Conservation (phyloP, 2,888 invertebrate species). For the Unio delphinus region DNA sequence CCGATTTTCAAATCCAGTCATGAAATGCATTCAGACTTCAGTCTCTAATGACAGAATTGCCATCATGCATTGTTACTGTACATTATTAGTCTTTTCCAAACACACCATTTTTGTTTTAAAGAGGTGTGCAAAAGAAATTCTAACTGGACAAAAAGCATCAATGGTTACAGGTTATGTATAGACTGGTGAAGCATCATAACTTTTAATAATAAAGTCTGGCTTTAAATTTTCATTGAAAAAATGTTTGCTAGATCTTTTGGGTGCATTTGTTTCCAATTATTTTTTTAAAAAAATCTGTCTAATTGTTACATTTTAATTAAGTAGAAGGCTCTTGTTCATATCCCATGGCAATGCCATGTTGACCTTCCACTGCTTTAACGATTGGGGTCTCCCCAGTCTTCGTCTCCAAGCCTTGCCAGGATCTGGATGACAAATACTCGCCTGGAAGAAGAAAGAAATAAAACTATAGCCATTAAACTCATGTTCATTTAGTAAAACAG, state of each 20-base stretch:
- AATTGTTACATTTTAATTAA: constrained; percentile 3
- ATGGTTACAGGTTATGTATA: too few species aligned
- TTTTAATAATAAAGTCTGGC: too few species aligned
- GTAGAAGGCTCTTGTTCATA: constrained; percentile 44
- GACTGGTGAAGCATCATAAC: too few species aligned
- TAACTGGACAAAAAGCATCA: too few species aligned
- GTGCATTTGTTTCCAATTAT: not conserved
- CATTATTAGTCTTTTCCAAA: too few species aligned
- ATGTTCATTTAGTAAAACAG: too few species aligned
- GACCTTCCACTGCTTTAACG: constrained; percentile 80
- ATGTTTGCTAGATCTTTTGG: constrained; percentile 5
- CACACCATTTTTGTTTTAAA: too few species aligned
- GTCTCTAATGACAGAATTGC: too few species aligned
- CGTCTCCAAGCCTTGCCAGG: constrained; percentile 91
- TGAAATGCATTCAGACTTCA: too few species aligned
- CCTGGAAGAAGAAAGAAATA: constrained; percentile 67
- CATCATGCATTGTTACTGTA: too few species aligned
- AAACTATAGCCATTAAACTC: not conserved
- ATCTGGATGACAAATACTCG: constrained; percentile 79
- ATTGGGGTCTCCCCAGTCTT: constrained; percentile 83
- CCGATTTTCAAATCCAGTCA: too few species aligned
- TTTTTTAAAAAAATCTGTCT: not conserved
- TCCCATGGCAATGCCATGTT: constrained; percentile 81
- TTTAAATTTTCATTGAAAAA: constrained; percentile 13
- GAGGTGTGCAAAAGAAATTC: too few species aligned